A percentile compares a stretch with the other conserved stretches of the same genome.
Conservation (phyloP, 2,113 vertebrate species). For the Coturnix japonica region DNA sequence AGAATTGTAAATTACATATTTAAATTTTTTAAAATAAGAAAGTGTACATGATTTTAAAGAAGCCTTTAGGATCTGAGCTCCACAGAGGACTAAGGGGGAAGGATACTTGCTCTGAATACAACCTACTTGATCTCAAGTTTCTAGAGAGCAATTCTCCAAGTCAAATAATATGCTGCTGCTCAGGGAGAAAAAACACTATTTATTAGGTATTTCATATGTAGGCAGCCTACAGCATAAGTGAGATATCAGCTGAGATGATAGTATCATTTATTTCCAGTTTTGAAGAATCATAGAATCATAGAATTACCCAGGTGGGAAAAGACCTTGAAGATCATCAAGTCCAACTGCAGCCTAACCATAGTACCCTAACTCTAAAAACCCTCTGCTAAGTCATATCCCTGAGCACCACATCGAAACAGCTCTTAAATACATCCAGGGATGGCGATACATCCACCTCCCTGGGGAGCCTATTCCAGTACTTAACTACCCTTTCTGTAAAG, state of each 20-base stretch:
- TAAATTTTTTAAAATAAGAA: slow-evolving; percentile 35
- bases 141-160: not conserved
- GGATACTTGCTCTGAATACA: slow-evolving; percentile 14
- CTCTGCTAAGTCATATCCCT: too few relatives aligned
- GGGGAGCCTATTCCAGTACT: too few relatives aligned
- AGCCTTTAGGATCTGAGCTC: slow-evolving; percentile 11
- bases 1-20: slow-evolving; percentile 62
- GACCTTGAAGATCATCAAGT: too few relatives aligned
- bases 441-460: too few relatives aligned
- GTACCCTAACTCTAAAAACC: too few relatives aligned
- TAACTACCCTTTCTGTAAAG: too few relatives aligned
- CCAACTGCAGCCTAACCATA: too few relatives aligned
- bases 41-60: slow-evolving; percentile 18
- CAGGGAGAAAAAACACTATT: not conserved
- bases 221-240: not conserved
- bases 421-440: too few relatives aligned
- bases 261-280: not conserved
- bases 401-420: too few relatives aligned
- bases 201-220: not conserved
- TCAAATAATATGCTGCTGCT: not conserved
- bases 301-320: too few relatives aligned
- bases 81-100: slow-evolving; percentile 31
- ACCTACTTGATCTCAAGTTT: slow-evolving; percentile 13
- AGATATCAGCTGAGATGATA: not conserved
- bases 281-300: too few relatives aligned